Evolutionary conservation across 2,113 vertebrate species (phyloP).

Genomic region (Pteronura brasiliensis): DNA sequence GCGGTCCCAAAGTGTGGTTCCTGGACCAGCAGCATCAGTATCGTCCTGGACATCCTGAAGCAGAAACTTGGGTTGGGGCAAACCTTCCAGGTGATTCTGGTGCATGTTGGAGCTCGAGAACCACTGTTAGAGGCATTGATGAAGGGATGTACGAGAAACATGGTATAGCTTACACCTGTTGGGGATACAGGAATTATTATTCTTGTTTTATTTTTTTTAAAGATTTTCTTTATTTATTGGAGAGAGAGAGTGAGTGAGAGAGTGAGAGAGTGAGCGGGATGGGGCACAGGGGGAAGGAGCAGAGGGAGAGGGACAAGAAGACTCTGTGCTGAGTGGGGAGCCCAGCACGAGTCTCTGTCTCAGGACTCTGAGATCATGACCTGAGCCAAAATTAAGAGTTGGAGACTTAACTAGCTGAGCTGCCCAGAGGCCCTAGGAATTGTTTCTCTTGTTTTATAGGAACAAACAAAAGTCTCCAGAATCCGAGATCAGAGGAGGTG

Average conservation of each 20-base stretch:
- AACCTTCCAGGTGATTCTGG: not conserved
- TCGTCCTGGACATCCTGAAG: not conserved
- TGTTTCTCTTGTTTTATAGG: not conserved
- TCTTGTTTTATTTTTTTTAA: not conserved
- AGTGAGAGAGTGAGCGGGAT: not conserved
- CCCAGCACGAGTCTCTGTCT: not conserved
- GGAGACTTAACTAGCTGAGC: not conserved
- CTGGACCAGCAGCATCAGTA: not conserved
- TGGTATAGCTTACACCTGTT: not conserved
- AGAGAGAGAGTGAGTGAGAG: not conserved
- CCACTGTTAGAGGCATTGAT: not conserved
- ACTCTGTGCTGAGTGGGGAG: not conserved
- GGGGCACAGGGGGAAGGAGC: not conserved
- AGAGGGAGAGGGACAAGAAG: not conserved
- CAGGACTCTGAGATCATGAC: not conserved
- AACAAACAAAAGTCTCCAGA: not conserved
- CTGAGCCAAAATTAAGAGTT: not conserved
- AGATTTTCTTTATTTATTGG: not conserved
- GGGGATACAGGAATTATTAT: not conserved
- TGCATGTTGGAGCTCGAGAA: not conserved
- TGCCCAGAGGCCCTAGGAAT: not conserved
- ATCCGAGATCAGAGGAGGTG: not conserved
- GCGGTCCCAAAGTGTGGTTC: not conserved
- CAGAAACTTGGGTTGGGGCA: not conserved
- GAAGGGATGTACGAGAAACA: not conserved